Conservation (phyloP, 2,888 invertebrate genomes). For the Cantharis nigra region DNA sequence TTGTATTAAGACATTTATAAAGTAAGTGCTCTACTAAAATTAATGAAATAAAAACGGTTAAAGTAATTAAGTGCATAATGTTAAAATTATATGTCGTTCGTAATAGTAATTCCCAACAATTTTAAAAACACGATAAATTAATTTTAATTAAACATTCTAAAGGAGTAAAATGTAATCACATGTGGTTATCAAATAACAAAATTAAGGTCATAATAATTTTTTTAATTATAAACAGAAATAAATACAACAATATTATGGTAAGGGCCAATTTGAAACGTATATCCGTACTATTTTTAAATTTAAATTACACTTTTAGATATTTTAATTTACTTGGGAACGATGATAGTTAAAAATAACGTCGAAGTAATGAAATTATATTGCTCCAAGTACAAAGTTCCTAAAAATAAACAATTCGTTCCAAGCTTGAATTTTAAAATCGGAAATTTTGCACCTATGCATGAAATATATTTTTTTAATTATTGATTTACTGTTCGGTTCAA, state of each 20-base stretch:
- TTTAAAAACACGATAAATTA: conserved; percentile 1
- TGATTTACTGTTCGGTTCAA: not conserved
- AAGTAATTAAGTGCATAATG: conserved; percentile 10
- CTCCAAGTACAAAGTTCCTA: not conserved
- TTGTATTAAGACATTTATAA: conserved; percentile 6
- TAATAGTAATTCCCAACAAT: not conserved
- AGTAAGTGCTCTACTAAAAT: conserved; percentile 8
- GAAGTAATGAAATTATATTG: not conserved
- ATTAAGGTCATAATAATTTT: not conserved
- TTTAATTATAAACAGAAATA: not conserved
- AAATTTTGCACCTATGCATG: not conserved
- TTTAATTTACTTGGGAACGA: not conserved
- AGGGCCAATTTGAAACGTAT: not conserved
- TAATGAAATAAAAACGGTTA: conserved; percentile 8
- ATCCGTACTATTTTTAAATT: not conserved
- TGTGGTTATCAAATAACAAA: not conserved
- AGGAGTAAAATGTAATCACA: not conserved
- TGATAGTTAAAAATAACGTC: not conserved
- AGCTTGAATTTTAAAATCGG: not conserved
- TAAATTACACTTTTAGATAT: not conserved
- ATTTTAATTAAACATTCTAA: not conserved
- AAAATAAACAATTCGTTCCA: not conserved
- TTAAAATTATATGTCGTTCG: conserved; percentile 12
- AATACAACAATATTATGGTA: not conserved
- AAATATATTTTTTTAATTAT: not conserved